These are phyloP conservation scores for Aix galericulata DNA, from an alignment of 2,113 vertebrate species.

Conservation along the genomic window DNA sequence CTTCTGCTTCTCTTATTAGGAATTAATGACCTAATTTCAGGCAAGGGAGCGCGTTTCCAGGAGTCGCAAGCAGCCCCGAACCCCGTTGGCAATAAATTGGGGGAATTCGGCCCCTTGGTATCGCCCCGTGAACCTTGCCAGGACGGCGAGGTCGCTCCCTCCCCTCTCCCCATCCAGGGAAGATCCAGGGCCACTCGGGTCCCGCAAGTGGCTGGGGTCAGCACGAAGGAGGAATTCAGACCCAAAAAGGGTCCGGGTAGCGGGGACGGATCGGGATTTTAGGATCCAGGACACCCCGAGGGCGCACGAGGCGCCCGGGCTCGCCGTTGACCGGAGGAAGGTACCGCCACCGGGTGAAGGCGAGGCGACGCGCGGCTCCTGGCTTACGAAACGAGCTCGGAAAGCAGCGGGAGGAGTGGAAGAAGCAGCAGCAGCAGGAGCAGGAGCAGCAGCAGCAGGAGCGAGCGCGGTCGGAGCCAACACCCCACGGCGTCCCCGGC, in stretches of 20 bases:
- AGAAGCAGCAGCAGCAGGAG: too few species aligned
- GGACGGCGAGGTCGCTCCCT: background rate
- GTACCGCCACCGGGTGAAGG: rapidly evolving
- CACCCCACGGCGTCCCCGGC: too few species aligned
- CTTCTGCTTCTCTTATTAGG: background rate
- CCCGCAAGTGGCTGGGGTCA: background rate
- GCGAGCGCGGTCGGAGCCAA: too few species aligned
- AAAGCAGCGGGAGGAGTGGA: too few species aligned
- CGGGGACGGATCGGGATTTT: background rate
- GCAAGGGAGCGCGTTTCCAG: background rate
- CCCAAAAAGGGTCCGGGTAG: background rate
- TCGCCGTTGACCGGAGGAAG: rapidly evolving
- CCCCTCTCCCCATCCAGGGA: background rate
- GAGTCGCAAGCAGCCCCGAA: background rate
- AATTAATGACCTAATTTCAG: background rate
- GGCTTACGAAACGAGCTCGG: too few species aligned
- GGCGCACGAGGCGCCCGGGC: rapidly evolving
- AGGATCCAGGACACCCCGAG: background rate
- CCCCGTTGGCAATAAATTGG: background rate
- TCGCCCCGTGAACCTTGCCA: background rate
- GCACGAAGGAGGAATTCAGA: background rate
- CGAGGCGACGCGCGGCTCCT: too few species aligned
- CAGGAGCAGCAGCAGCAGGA: too few species aligned
- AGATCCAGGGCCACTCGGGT: background rate
- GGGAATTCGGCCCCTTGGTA: background rate